Evolutionary conservation across 2,113 vertebrate genomes (phyloP).

Genomic region (Clarias batrachus): DNA sequence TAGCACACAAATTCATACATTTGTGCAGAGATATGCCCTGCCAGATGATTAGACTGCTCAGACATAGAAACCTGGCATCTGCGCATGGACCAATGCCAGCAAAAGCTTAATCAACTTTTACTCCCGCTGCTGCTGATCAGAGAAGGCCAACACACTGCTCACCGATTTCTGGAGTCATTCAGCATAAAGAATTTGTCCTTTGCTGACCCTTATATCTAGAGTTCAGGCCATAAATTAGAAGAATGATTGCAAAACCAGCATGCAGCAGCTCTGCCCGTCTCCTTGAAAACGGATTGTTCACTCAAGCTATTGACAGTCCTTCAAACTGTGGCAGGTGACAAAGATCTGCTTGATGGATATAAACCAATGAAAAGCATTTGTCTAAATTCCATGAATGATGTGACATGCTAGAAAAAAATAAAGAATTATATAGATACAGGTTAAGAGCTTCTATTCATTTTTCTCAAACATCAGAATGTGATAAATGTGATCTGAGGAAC

Average conservation of each 20-base stretch:
- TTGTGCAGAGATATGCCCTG: not conserved
- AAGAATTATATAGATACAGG: not conserved
- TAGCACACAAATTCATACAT: not conserved
- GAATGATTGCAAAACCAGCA: not conserved
- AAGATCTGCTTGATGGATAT: not conserved
- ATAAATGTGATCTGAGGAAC: not conserved
- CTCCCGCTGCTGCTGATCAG: not conserved
- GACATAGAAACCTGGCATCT: not conserved
- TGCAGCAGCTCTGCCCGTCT: not conserved
- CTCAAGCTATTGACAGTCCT: not conserved
- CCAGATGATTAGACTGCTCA: slow-evolving; percentile 14
- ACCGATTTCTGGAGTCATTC: not conserved
- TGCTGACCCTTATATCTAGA: not conserved
- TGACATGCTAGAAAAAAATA: not conserved
- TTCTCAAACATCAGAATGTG: not conserved
- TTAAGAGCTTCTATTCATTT: not conserved
- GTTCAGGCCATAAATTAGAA: slow-evolving; percentile 3
- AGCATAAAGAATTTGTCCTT: not conserved
- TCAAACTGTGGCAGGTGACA: slow-evolving; percentile 12
- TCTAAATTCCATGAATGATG: not conserved
- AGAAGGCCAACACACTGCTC: not conserved
- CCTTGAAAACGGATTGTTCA: not conserved
- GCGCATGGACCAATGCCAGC: not conserved
- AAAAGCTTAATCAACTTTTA: slow-evolving; percentile 15
- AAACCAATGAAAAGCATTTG: not conserved